Base-by-base conservation (phyloP, 2,113 vertebrate genomes). In the Amphiprion percula region DNA sequence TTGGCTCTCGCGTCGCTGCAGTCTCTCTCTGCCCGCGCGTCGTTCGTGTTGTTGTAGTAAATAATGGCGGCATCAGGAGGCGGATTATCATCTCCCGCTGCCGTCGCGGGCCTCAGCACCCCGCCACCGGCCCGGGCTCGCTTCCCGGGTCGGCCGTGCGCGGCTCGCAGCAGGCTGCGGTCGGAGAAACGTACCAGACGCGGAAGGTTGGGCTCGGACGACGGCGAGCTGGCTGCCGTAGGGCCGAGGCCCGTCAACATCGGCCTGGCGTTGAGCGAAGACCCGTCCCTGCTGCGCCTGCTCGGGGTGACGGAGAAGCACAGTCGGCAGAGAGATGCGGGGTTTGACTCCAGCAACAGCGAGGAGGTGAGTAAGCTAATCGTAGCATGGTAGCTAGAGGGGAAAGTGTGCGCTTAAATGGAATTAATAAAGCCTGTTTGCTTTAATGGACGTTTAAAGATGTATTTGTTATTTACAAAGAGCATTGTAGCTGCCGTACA, bases 21-120 rank as follows among this genome's bases (percentile, higher is more conserved):
- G 86, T 87, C 66, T 68, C 26, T 67, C 58, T 86, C 55, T 65
- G 77, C 80, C 77, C 66, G 85, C 83, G 87, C 83, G 87, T 87
- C 53, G 47, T 83, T 78, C 62, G 83, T 91, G 92, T 92, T 94
- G 93, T 95, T 93, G 92, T 90, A 79, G 87, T 91, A 94, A 95
- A 96, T 96, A 96, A 97, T 97, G 96, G 96, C 96, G 96, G 96
- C 96, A 92, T 96, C 93, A 88, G 95, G 95, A 93, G 94, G 92
- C 69, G 95, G 93, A 92, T 91, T 94, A 90, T 74, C 95, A 90
- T 92, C 95, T 92, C 93, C 94, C 91, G 93, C 93, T 73, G 91
- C 87, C 80, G 91, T 89, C 56, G 88, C 83, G 88, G 93, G 90
- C 14, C 58, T 82, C 26, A 90, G 53, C 80, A 50, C 63, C 23